Conservation (phyloP, 2,113 vertebrate genomes). For the Formicarius rufipectus region DNA sequence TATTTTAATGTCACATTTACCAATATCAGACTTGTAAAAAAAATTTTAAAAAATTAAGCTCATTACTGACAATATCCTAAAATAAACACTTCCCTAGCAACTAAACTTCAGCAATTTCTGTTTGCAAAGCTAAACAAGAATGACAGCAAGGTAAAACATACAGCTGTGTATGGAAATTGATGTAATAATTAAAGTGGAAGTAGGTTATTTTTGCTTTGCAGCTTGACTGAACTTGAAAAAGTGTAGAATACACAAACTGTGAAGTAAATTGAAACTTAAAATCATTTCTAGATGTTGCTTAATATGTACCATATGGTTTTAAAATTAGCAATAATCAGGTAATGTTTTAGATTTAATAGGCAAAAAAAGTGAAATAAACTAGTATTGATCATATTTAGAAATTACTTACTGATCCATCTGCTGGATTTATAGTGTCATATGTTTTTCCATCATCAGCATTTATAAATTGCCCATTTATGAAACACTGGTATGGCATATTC, state of each 20-base stretch:
- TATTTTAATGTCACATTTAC: neutral
- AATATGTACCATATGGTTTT: neutral
- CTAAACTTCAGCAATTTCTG: neutral
- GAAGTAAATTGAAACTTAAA: neutral
- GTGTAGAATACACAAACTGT: neutral
- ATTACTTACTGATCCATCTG: constrained; percentile 83
- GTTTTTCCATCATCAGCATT: constrained; percentile 79
- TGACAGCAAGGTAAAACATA: neutral
- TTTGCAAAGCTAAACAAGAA: neutral
- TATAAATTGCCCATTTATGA: constrained; percentile 81
- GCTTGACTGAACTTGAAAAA: neutral
- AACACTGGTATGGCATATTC: constrained; percentile 84
- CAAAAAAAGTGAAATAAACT: neutral
- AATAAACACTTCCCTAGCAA: neutral
- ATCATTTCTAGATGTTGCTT: neutral
- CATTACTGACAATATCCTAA: neutral
- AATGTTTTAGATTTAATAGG: neutral
- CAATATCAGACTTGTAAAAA: neutral
- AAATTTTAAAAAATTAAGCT: neutral
- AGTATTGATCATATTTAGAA: neutral
- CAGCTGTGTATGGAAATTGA: neutral
- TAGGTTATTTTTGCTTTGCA: neutral
- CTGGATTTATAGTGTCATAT: constrained; percentile 80
- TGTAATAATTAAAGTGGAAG: neutral
- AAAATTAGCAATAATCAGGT: neutral